Percentiles rank a stretch among this genome's conserved stretches.
phyloP scores from a whole-genome alignment of 2,113 vertebrate genomes.

The Leptocoma aspasia region DNA sequence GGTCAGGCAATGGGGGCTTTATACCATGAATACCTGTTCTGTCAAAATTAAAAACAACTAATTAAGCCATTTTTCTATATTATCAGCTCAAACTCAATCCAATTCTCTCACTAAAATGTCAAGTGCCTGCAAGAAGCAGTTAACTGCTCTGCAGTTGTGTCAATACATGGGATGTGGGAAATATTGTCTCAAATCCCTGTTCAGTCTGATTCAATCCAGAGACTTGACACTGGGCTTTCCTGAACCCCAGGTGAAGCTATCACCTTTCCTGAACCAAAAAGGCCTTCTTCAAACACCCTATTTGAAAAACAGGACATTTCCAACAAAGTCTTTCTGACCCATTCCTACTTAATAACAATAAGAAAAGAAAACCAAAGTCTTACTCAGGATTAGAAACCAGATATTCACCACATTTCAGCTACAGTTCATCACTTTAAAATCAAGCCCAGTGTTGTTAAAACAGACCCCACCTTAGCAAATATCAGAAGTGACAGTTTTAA shows the following conservation, averaged over 20 bases:
- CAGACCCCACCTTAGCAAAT: neutral
- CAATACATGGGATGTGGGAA: neutral
- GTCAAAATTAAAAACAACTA: neutral
- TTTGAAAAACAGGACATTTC: neutral
- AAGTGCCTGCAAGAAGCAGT: neutral
- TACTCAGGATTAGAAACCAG: neutral
- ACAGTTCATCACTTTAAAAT: slow-evolving; percentile 12
- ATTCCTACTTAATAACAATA: neutral
- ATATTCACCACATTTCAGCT: neutral
- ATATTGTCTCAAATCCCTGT: neutral
- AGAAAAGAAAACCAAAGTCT: neutral
- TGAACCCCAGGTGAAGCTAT: neutral
- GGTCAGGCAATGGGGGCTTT: neutral
- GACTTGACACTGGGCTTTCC: neutral
- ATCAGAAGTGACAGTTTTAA: slow-evolving; percentile 6
- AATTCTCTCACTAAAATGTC: neutral
- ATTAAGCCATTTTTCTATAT: neutral
- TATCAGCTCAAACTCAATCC: neutral
- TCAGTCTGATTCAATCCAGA: neutral
- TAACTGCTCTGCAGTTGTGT: neutral
- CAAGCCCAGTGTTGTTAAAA: neutral
- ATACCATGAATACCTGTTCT: neutral
- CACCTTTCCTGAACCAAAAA: neutral
- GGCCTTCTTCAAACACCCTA: neutral
- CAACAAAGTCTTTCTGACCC: neutral